Evolutionary conservation across 2,888 invertebrate genomes (phyloP).

Genomic region (Pollenia angustigena): DNA sequence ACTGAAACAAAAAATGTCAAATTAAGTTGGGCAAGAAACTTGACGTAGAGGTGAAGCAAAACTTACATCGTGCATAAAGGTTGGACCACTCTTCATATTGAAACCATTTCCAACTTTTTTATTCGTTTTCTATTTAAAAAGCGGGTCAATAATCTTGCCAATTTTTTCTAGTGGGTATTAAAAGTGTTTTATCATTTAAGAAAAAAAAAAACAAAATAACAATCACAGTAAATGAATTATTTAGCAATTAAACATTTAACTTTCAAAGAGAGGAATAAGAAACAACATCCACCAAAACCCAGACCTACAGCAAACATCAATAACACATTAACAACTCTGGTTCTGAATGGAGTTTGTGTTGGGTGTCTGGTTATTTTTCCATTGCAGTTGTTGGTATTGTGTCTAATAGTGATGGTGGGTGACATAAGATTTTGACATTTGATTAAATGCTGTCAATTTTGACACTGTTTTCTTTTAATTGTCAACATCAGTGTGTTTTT

Average conservation of each 20-base stretch:
- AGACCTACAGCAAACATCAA: constrained; percentile 63
- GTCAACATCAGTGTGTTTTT: constrained; percentile 70
- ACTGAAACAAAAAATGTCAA: too few species aligned
- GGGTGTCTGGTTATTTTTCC: background rate
- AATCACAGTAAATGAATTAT: constrained; percentile 19
- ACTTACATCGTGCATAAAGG: too few species aligned
- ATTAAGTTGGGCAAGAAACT: too few species aligned
- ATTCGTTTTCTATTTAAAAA: too few species aligned
- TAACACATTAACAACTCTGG: constrained; percentile 24
- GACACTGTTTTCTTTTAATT: constrained; percentile 76
- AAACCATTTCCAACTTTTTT: too few species aligned
- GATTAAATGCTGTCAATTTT: constrained; percentile 76
- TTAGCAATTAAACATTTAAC: constrained; percentile 59
- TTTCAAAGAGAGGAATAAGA: constrained; percentile 21
- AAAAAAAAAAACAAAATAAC: background rate
- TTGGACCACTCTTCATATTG: too few species aligned
- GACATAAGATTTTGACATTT: constrained; percentile 76
- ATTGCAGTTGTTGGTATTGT: constrained; percentile 2
- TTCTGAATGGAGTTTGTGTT: constrained; percentile 20
- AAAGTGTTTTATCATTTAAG: background rate
- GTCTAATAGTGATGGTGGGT: constrained; percentile 51
- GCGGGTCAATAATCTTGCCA: too few species aligned
- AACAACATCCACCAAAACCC: constrained; percentile 51
- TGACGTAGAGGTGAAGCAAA: too few species aligned
- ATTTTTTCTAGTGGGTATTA: background rate